Base-by-base conservation (phyloP, 2,888 invertebrate species). In the Patella caerulea region DNA sequence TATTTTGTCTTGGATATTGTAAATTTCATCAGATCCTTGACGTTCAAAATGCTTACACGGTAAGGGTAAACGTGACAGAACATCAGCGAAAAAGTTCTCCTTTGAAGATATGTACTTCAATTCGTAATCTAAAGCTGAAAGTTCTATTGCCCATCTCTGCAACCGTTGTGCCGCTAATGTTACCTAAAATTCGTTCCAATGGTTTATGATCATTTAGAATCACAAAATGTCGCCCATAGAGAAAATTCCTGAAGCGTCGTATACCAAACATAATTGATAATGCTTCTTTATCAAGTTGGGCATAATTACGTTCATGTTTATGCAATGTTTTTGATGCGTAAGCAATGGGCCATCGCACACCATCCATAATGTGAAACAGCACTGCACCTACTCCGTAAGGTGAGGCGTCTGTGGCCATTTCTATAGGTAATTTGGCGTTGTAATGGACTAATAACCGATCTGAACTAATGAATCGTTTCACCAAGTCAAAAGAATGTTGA, bases 261-360 rank as follows among this genome's bases (percentile, higher is more conserved):
- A 59, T n/a, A 56, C 65, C 74, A 52, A 74, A 74, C 56, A 74
- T 74, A 65, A 74, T 74, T 29, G 74, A 56, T 59, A 59, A 59
- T 15, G 59, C 59, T 59, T 59, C 59, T 19, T 59, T 59, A 59
- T n/a, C n/a, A n/a, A n/a, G n/a, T n/a, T n/a, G n/a, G n/a, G n/a
- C n/a, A n/a, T n/a, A n/a, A n/a, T n/a, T 59, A 59, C 17, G 15
- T 59, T 59, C 59, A 59, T 59, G 59, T 59, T 59, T 59, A 59
- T 59, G 59, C 59, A 59, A 59, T 19, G n/a, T 59, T 19, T 19
- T 14, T 9, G 59, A 59, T 19, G 59, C 59, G 78, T 90, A 92
- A 3, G 86, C 84, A 69, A 91, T 90, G 3, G 92, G 90, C 78
- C 86, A 76, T 78, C 91, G 90, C 14, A 81, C 34, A 12, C 70